Evolutionary conservation across 2,797 vertebrate species (phyloP).

Genomic region (Manis pentadactyla): DNA sequence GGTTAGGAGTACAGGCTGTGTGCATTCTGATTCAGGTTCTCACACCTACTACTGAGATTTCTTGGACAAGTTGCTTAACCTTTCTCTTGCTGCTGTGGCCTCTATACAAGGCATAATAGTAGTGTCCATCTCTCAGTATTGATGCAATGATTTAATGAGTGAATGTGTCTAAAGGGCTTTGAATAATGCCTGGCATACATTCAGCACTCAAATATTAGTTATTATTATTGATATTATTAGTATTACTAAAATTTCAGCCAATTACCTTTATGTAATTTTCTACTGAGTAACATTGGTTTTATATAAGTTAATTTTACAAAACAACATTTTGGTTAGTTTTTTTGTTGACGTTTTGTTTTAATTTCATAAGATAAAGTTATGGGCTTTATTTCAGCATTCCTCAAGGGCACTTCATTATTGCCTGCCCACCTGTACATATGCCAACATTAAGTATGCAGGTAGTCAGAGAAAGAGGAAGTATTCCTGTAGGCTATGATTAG

Average conservation of each 20-base stretch:
- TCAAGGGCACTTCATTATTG: neutral
- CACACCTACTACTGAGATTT: neutral
- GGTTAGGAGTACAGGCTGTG: neutral
- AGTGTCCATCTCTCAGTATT: neutral
- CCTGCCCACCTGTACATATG: neutral
- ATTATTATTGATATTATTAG: neutral
- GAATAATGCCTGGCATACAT: neutral
- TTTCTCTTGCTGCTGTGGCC: neutral
- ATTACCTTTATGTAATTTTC: neutral
- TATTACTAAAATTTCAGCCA: neutral
- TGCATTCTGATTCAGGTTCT: neutral
- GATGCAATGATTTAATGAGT: neutral
- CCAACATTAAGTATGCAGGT: neutral
- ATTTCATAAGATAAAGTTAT: neutral
- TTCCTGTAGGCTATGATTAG: neutral
- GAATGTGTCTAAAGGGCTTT: neutral
- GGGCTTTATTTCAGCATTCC: neutral
- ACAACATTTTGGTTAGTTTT: neutral
- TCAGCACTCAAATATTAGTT: neutral
- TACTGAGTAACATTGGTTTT: neutral
- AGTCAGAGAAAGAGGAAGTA: neutral
- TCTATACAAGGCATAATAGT: neutral
- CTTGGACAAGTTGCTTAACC: neutral
- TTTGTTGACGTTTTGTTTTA: neutral
- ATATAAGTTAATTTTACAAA: neutral